Evolutionary conservation across 2,113 vertebrate genomes (phyloP).

Genomic region (Corythornis cristatus): DNA sequence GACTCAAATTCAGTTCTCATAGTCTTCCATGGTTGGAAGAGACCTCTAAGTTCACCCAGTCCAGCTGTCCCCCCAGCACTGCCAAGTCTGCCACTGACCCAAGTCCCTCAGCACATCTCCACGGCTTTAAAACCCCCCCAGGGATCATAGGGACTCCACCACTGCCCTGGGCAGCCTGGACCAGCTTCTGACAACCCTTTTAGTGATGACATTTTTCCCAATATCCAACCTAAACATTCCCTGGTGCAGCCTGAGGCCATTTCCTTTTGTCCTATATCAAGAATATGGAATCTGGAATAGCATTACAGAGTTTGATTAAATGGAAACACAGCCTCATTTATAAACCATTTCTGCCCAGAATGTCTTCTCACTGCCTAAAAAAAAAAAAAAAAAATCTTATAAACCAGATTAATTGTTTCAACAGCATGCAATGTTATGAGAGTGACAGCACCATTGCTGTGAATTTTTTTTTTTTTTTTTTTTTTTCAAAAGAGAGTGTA

Average conservation of each 20-base stretch:
- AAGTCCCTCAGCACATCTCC: background rate
- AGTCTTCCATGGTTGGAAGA: background rate
- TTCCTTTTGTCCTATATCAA: background rate
- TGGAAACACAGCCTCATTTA: background rate
- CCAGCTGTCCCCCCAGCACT: background rate
- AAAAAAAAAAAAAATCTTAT: background rate
- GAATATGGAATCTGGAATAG: background rate
- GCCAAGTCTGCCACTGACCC: background rate
- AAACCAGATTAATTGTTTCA: background rate
- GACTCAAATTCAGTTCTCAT: background rate
- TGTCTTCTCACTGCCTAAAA: background rate
- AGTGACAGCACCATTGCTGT: background rate
- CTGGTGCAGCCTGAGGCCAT: background rate
- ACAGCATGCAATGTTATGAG: rapidly evolving
- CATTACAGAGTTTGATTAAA: background rate
- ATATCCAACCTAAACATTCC: background rate
- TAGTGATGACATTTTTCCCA: background rate
- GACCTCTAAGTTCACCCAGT: background rate
- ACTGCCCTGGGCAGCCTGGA: background rate
- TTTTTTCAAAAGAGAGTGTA: background rate
- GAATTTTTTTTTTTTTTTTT: background rate
- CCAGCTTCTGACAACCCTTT: background rate
- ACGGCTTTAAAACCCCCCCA: background rate
- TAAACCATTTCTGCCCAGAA: background rate
- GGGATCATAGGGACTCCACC: background rate